Conservation (phyloP, 35 echinoderm and acorn worm species). For the Acanthaster planci region DNA sequence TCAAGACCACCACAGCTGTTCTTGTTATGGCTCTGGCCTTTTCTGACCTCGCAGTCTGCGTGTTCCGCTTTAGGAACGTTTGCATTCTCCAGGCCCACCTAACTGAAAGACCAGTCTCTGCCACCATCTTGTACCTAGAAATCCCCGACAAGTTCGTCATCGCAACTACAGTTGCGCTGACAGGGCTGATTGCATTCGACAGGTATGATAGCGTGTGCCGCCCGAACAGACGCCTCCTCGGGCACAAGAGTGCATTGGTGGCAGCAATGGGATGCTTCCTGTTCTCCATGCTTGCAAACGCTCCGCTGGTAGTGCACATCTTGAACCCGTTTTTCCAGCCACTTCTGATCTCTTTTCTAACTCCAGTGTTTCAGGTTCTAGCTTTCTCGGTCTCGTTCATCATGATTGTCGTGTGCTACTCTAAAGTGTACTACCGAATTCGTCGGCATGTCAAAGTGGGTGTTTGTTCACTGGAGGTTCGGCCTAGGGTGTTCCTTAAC, state of each 20-base stretch:
- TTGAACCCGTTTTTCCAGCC: neutral
- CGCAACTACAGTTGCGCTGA: neutral
- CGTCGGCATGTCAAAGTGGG: constrained; percentile 6
- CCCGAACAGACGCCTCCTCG: neutral
- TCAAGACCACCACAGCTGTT: neutral
- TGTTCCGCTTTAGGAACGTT: neutral
- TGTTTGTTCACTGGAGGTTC: neutral
- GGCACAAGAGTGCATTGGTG: neutral
- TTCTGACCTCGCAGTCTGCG: neutral
- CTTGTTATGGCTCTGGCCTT: neutral
- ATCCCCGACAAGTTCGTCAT: constrained; percentile 8
- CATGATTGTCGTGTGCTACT: constrained; percentile 10
- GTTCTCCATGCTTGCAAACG: neutral
- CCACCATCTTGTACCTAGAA: neutral
- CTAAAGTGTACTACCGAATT: constrained; percentile 5
- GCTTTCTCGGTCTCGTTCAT: neutral
- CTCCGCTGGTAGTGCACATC: neutral
- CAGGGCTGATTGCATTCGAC: neutral
- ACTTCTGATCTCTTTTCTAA: neutral
- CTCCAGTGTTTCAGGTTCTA: neutral
- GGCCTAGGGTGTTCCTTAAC: neutral
- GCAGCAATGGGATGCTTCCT: constrained; percentile 9
- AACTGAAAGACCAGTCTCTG: neutral
- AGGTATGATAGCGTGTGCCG: constrained; percentile 11
- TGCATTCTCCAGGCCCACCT: neutral